Conservation (phyloP, 2,888 invertebrate species). For the Eupithecia subfuscata region DNA sequence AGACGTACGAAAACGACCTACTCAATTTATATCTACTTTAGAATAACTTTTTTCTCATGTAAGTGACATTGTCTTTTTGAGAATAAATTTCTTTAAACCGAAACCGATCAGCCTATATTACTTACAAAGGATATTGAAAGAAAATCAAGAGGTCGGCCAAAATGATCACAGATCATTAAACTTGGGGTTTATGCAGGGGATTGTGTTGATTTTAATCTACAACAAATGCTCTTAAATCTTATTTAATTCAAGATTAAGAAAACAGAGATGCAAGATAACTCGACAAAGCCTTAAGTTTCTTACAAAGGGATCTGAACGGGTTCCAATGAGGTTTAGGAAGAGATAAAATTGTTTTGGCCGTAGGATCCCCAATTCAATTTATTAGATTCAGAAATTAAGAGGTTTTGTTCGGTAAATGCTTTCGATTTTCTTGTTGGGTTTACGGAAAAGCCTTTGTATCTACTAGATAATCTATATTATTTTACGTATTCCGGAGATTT, state of each 20-base stretch:
- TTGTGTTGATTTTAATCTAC: background rate
- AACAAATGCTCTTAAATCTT: conserved; percentile 5
- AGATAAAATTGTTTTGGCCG: conserved; percentile 27
- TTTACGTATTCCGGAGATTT: background rate
- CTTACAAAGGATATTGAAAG: background rate
- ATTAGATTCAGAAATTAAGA: conserved; percentile 15
- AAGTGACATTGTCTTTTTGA: no score
- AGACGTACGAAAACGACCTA: no score
- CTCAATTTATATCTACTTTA: no score
- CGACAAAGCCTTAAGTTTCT: conserved; percentile 27
- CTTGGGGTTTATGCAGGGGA: background rate
- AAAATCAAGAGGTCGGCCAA: background rate
- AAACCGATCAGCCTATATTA: no score
- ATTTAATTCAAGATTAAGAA: conserved; percentile 23
- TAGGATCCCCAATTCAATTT: conserved; percentile 26
- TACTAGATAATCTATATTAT: background rate
- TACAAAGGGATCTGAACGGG: conserved; percentile 34
- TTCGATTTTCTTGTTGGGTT: background rate
- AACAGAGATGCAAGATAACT: conserved; percentile 31
- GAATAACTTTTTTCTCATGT: no score
- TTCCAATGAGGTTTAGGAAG: conserved; percentile 27
- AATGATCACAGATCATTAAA: background rate
- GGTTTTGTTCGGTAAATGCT: conserved; percentile 1
- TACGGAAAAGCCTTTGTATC: background rate
- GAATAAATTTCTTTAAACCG: no score